Percentiles rank a stretch among this genome's conserved stretches.
Conservation (phyloP, 2,797 vertebrate genomes). For the Molossus molossus region DNA sequence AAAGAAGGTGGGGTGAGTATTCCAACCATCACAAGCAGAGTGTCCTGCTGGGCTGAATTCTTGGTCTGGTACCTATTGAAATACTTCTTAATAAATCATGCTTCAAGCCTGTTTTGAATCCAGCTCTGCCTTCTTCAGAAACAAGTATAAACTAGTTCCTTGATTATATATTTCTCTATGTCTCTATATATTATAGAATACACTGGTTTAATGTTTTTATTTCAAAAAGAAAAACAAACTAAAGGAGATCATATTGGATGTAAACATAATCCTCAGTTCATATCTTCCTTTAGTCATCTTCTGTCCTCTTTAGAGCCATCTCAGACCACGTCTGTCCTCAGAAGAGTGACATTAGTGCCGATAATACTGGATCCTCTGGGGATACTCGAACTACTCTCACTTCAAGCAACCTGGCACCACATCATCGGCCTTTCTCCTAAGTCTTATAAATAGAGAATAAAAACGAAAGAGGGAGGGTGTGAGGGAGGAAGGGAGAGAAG, state of each 20-base stretch:
- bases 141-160: not conserved
- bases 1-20: not conserved
- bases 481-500: not conserved
- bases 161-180: not conserved
- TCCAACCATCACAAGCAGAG: not conserved
- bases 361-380: not conserved
- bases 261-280: not conserved
- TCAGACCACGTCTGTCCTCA: not conserved
- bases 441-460: not conserved
- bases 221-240: conserved; percentile 21
- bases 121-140: not conserved
- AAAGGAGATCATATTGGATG: not conserved
- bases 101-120: not conserved
- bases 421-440: not conserved
- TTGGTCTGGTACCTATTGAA: not conserved
- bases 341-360: not conserved
- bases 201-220: conserved; percentile 25
- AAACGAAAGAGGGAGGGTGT: not conserved
- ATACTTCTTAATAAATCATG: conserved; percentile 13
- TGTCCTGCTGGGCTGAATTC: not conserved
- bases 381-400: not conserved
- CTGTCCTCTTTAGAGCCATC: not conserved
- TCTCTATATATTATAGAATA: not conserved
- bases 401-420: not conserved
- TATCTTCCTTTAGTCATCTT: not conserved